Percentiles rank a stretch among this genome's conserved stretches.
Evolutionary conservation across 2,113 vertebrate genomes (phyloP).

Genomic region (Mixornis gularis): DNA sequence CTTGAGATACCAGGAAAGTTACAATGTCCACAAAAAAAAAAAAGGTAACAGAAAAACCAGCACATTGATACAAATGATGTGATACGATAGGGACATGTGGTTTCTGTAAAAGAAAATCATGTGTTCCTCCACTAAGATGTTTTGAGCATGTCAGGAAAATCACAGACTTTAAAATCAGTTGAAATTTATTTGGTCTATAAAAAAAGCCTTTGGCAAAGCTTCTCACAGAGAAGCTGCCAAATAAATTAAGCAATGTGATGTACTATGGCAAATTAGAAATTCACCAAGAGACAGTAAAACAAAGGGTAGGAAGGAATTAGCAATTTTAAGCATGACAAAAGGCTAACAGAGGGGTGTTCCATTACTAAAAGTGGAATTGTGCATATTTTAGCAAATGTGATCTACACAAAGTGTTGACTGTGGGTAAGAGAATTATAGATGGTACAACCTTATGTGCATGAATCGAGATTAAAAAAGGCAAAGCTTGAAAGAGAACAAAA

Average conservation of each 20-base stretch:
- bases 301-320: constrained; percentile 44
- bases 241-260: constrained; percentile 40
- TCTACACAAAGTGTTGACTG: neutral
- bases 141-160: constrained; percentile 34
- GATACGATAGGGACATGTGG: neutral
- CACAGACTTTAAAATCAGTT: neutral
- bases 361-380: neutral
- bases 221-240: constrained; percentile 44
- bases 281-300: constrained; percentile 47
- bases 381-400: neutral
- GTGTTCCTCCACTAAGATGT: neutral
- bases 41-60: neutral
- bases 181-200: constrained; percentile 45
- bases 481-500: neutral
- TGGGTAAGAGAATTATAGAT: neutral
- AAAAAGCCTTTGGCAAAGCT: constrained; percentile 55
- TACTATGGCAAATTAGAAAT: constrained; percentile 36
- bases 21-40: neutral
- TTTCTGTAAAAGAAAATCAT: constrained; percentile 17
- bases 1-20: neutral
- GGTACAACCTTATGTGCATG: neutral
- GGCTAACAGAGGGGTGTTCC: constrained; percentile 6
- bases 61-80: neutral
- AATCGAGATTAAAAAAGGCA: neutral
- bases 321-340: constrained; percentile 27